A percentile compares a stretch with the other conserved stretches of the same genome.
phyloP scores from a whole-genome alignment of 1,140 invertebrate genomes.

The Nylanderia fulva region DNA sequence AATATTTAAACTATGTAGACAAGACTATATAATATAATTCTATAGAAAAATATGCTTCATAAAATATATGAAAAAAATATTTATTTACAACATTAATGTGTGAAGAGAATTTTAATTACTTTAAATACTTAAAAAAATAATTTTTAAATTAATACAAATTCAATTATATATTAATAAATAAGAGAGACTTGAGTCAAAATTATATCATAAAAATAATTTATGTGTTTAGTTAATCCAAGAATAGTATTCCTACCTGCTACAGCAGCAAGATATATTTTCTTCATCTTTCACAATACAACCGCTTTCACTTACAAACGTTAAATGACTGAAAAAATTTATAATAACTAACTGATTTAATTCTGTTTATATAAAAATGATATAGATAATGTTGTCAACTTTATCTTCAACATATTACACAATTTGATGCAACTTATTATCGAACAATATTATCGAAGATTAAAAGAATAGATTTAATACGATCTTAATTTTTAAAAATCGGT shows the following conservation, averaged over 20 bases:
- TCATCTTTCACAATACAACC: slow-evolving; percentile 22
- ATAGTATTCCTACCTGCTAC: slow-evolving; percentile 20
- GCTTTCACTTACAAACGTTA: background rate
- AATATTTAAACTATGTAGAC: no score
- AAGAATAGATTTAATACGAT: background rate
- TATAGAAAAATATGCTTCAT: no score
- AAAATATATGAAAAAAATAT: no score
- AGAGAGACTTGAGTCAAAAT: no score
- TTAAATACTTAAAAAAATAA: background rate
- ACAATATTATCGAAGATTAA: slow-evolving; percentile 44
- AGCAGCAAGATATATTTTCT: slow-evolving; percentile 49
- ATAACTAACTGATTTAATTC: background rate
- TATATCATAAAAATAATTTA: no score
- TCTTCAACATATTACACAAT: background rate
- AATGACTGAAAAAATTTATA: background rate
- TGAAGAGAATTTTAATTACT: background rate
- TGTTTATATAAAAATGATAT: background rate
- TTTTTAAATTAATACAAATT: background rate
- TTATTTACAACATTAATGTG: background rate
- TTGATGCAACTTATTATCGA: no score
- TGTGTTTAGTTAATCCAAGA: background rate
- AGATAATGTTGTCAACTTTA: slow-evolving; percentile 1
- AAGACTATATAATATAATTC: no score
- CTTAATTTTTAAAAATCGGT: background rate
- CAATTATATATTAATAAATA: background rate